Conservation (phyloP, 53 echinoderm and acorn worm species). For the Paracentrotus lividus region DNA sequence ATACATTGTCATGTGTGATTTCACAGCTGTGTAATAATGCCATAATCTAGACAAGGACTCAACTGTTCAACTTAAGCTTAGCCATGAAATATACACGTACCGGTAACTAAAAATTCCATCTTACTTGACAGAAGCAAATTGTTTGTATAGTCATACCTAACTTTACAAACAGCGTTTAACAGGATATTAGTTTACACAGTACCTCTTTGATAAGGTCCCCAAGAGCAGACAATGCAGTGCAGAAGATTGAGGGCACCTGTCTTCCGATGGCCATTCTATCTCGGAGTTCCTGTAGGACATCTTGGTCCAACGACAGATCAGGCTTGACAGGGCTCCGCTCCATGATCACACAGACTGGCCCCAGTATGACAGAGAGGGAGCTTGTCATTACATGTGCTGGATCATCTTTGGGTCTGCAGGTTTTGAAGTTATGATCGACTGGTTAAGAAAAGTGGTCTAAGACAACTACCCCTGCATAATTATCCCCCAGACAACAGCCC, state of each 20-base stretch:
- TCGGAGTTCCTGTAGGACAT: background rate
- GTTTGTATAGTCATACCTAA: too few species aligned
- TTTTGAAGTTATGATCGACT: too few species aligned
- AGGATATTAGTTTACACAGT: background rate
- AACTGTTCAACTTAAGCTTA: too few species aligned
- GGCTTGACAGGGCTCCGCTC: background rate
- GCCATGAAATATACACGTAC: too few species aligned
- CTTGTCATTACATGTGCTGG: background rate
- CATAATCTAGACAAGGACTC: too few species aligned
- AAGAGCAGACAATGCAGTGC: slow-evolving; percentile 8
- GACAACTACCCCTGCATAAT: too few species aligned
- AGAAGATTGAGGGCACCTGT: background rate
- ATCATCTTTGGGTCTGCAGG: background rate
- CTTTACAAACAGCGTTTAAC: background rate
- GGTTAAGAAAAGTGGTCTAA: too few species aligned
- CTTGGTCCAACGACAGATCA: background rate
- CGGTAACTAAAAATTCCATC: too few species aligned
- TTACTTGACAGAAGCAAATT: too few species aligned
- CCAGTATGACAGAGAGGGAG: slow-evolving; percentile 8
- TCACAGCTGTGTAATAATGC: too few species aligned
- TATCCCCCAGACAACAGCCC: too few species aligned
- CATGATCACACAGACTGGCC: slow-evolving; percentile 30
- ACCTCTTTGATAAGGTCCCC: slow-evolving; percentile 50
- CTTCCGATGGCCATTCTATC: background rate
- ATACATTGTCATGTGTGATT: too few species aligned